A percentile compares a stretch with the other conserved stretches of the same genome.
Evolutionary conservation across 1,140 invertebrate genomes (phyloP).

Genomic region (Polyergus mexicanus): DNA sequence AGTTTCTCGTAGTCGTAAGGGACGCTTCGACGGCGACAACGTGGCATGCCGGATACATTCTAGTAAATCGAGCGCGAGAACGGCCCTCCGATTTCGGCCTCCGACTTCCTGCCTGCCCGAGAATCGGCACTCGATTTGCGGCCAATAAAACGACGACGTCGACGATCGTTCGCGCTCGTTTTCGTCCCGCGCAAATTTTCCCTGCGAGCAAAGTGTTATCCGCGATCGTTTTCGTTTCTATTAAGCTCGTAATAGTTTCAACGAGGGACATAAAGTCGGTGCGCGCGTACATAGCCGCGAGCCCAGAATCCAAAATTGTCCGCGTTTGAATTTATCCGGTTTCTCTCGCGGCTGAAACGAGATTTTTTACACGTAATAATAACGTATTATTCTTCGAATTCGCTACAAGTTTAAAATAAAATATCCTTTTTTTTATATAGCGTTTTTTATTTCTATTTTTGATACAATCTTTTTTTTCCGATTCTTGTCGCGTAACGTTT

Average conservation of each 20-base stretch:
- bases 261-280: constrained; percentile 42
- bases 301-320: constrained; percentile 29
- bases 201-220: constrained; percentile 2
- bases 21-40: constrained; percentile 47
- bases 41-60: constrained; percentile 72
- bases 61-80: constrained; percentile 76
- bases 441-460: neutral
- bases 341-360: constrained; percentile 10
- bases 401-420: neutral
- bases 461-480: neutral
- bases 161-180: constrained; percentile 62
- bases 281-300: constrained; percentile 3
- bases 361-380: constrained; percentile 21
- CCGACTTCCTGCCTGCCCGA: constrained; percentile 66
- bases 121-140: constrained; percentile 75
- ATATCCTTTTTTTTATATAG: neutral
- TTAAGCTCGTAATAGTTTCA: constrained; percentile 56
- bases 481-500: constrained; percentile 10
- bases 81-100: constrained; percentile 62
- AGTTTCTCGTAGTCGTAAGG: constrained; percentile 27
- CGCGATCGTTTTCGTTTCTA: constrained; percentile 61
- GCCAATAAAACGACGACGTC: constrained; percentile 77
- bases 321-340: constrained; percentile 18
- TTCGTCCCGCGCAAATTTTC: constrained; percentile 21
- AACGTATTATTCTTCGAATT: neutral